A percentile compares a stretch with the other conserved stretches of the same genome.
Evolutionary conservation across 2,888 invertebrate genomes (phyloP).

Genomic region (Ephialtes manifestator): DNA sequence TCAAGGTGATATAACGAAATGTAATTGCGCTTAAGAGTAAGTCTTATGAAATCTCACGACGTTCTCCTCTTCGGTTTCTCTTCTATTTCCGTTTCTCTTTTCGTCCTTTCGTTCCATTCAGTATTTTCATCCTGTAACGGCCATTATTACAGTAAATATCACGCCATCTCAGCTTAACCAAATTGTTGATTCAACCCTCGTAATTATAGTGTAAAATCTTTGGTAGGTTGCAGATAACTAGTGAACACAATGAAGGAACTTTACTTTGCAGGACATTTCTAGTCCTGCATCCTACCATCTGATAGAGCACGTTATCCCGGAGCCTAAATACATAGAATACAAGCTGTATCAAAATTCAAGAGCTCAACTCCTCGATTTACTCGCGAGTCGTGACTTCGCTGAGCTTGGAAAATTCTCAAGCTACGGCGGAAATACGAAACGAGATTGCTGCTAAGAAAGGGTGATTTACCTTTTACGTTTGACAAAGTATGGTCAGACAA

Average conservation of each 20-base stretch:
- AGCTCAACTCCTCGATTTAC: neutral
- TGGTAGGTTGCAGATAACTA: neutral
- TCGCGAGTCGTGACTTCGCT: neutral
- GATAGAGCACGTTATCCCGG: conserved; percentile 16
- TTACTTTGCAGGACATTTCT: conserved; percentile 13
- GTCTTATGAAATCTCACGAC: conserved; percentile 25
- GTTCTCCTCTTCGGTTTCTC: conserved; percentile 35
- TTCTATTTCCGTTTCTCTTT: conserved; percentile 1
- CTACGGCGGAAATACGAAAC: neutral
- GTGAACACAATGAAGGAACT: neutral
- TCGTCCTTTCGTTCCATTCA: neutral
- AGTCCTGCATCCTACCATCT: neutral
- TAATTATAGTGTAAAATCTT: neutral
- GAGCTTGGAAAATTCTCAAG: neutral
- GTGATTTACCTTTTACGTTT: neutral
- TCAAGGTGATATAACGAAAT: neutral
- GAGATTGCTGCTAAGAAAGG: neutral
- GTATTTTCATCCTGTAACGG: conserved; percentile 30
- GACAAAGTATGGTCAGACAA: neutral
- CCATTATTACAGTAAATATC: conserved; percentile 10
- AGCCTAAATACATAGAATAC: conserved; percentile 28
- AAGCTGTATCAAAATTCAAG: conserved; percentile 3
- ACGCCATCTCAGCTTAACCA: neutral
- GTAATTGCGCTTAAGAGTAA: neutral
- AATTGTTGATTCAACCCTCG: neutral